Evolutionary conservation across 1,140 invertebrate genomes (phyloP), one percentile per base, ranked within the genome.

Genomic region (Drosophila aff.): DNA sequence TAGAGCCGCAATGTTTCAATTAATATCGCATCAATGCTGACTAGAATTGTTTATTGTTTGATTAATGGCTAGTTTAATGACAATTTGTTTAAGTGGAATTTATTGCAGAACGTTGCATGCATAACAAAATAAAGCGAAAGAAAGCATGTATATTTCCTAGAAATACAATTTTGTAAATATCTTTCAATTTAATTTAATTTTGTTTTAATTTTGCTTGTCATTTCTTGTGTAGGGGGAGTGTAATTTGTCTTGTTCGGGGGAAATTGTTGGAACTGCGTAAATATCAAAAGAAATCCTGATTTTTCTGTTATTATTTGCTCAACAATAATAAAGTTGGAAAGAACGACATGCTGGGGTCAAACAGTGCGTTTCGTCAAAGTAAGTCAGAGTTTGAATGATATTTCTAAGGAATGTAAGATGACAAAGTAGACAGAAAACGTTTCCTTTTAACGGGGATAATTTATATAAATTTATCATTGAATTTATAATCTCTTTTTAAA

Each of bases 51-150:
- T 77, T 68, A 77, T 77, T 66, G 55, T 41, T 60, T 50, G 52
- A 69, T 78, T 78, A 71, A 78, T 57, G 58, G 31, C 44, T 31
- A 43, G 38, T 58, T 76, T 50, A 74, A 72, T 72, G 68, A 72
- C 57, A 46, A 38, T 71, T 55, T 43, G 23, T 60, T 60, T 21
- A 73, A 73, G 38, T 72, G 46, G n/a, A 61, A 50, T 73, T 72
- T 59, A 73, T 73, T 60, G 53, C 69, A 60, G 55, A 77, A 59
- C 75, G 23, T 43, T 46, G 58, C 75, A 78, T 68, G 74, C 76
- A 62, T 72, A 60, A 50, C 52, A 71, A 43, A 55, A 47, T 15
- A 26, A 47, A 49, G 23, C 38, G n/a, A 26, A 67, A 33, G 9
- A 58, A 38, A 61, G 23, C 53, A 23, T 26, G 8, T 38, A 11